Percentiles rank a stretch among this genome's conserved stretches.
These are phyloP conservation scores for Drosophila fulvimacula DNA, from an alignment of 2,888 invertebrate genomes.

Conservation along the genomic window DNA sequence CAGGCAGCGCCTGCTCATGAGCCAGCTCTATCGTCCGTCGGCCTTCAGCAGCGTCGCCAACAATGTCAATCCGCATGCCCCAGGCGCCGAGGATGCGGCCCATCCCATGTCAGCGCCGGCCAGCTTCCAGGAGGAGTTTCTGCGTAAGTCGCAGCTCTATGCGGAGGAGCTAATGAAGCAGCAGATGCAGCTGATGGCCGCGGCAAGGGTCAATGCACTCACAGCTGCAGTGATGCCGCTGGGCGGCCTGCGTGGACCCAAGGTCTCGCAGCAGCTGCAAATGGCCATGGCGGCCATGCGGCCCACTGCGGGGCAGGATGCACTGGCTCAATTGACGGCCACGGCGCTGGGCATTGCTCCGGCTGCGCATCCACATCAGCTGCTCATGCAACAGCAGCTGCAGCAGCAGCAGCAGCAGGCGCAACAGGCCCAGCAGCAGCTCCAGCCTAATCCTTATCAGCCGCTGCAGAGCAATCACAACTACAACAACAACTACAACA, in stretches of 20 bases:
- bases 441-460: constrained; percentile 36
- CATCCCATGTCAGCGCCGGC: constrained; percentile 69
- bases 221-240: constrained; percentile 66
- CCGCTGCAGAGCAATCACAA: constrained; percentile 53
- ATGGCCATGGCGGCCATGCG: constrained; percentile 76
- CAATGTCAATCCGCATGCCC: constrained; percentile 9
- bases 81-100: constrained; percentile 23
- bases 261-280: constrained; percentile 85
- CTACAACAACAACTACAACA: constrained; percentile 59
- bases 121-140: constrained; percentile 84
- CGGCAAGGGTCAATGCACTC: constrained; percentile 83
- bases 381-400: constrained; percentile 48
- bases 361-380: constrained; percentile 32
- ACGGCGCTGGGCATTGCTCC: constrained; percentile 74
- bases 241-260: constrained; percentile 83
- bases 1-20: constrained; percentile 70
- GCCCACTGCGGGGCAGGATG: constrained; percentile 66
- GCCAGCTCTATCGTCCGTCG: constrained; percentile 65
- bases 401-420: constrained; percentile 74
- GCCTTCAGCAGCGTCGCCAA: constrained; percentile 66
- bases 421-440: constrained; percentile 73
- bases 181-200: constrained; percentile 85
- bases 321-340: constrained; percentile 82
- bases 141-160: constrained; percentile 84
- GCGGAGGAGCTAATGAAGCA: constrained; percentile 85